Base-by-base conservation (phyloP, 2,113 vertebrate genomes). In the Callionymus lyra region DNA sequence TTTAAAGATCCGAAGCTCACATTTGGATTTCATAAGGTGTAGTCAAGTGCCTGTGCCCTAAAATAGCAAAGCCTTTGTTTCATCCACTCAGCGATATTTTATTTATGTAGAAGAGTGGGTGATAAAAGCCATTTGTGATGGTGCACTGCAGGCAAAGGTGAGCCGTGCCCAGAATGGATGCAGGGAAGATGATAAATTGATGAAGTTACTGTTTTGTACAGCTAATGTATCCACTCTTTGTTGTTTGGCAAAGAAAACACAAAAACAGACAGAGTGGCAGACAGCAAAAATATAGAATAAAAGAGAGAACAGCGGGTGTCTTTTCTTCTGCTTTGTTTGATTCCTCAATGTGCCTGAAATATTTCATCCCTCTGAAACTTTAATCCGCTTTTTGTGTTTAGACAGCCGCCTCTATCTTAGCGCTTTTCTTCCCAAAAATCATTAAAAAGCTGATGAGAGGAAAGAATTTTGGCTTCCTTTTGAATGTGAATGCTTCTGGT, bases 381-480 rank as follows among this genome's bases (percentile, higher is more conserved):
- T 44, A 44, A 53, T 59, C 36, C 19, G 11, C 31, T 32, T 6
- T 4, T 3, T 32, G 44, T 59, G 62, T 74, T 72, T 60, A 12
- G 52, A 56, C 50, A 55, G 57, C 58, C 70, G 50, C 39, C 45
- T 44, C 44, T 40, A 68, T n/a, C 68, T 38, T 36, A 60, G 59
- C 13, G 17, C 43, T 37, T 70, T 50, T 68, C 34, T 74, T 78
- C 70, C n/a, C 78, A 50, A 62, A 70, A 74, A 44, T 52, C 43
- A 56, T 72, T 72, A 63, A 1, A 59, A 47, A 4, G 15, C 47
- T 43, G 60, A 76, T 65, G 61, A 56, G 59, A 64, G 65, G 70
- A 69, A 78, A 70, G 70, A 65, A 58, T 52, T 48, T 61, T 41
- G 18, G 68, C 56, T 79, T 79, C 76, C 76, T 72, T 55, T 70